Conservation (phyloP, 2,797 vertebrate species). For the Agapornis canus region DNA sequence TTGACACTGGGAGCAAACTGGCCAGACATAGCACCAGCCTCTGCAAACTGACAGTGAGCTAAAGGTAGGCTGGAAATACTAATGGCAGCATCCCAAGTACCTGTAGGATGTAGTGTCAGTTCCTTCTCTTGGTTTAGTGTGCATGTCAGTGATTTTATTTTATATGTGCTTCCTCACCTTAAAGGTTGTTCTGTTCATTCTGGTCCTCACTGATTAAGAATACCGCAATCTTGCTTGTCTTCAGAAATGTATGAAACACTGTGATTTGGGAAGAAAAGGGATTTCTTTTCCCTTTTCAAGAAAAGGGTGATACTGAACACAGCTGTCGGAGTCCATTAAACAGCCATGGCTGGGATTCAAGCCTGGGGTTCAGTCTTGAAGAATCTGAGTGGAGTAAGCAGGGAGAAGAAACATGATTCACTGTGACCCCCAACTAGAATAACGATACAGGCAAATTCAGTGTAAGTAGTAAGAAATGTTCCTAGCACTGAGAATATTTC, state of each 20-base stretch:
- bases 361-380: neutral
- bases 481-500: neutral
- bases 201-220: neutral
- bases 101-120: neutral
- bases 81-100: neutral
- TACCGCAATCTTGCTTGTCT: neutral
- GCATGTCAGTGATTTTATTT: neutral
- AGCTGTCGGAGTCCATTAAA: neutral
- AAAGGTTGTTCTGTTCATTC: neutral
- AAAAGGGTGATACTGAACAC: neutral
- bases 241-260: neutral
- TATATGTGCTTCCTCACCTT: neutral
- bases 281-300: slow-evolving; percentile 4
- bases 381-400: neutral
- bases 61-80: slow-evolving; percentile 59
- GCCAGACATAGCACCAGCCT: slow-evolving; percentile 1
- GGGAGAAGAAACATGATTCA: neutral
- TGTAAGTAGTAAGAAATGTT: neutral
- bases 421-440: neutral
- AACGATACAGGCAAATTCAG: neutral
- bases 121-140: neutral
- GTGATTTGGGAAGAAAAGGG: neutral
- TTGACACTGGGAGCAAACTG: neutral
- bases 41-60: neutral
- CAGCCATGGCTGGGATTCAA: neutral